phyloP scores from a whole-genome alignment of 2,888 invertebrate species.

The Drosophila monieri region DNA sequence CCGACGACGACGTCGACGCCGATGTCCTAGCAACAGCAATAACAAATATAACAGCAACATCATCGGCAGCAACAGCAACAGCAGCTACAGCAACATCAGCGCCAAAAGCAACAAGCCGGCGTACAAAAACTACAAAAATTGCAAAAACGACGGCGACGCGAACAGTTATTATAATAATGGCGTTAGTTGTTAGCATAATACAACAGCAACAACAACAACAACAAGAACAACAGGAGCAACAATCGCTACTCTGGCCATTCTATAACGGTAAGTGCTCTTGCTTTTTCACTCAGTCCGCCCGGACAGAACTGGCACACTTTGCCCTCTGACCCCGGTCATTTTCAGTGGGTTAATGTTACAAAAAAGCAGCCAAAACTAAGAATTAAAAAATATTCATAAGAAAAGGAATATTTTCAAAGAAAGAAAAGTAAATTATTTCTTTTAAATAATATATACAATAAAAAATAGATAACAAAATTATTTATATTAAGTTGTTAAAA shows the following conservation, averaged over 20 bases:
- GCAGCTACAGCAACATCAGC: conserved; percentile 13
- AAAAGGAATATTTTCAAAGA: background rate
- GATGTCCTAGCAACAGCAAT: conserved; percentile 38
- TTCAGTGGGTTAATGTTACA: background rate
- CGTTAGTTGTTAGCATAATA: conserved; percentile 71
- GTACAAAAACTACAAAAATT: conserved; percentile 18
- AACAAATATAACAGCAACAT: conserved; percentile 20
- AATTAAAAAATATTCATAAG: background rate
- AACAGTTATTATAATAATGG: conserved; percentile 68
- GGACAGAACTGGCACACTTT: conserved; percentile 18
- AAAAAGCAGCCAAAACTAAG: background rate
- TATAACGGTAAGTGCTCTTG: conserved; percentile 63
- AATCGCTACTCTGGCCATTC: conserved; percentile 52
- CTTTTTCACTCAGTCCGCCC: conserved; percentile 7
- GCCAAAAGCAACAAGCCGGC: conserved; percentile 1
- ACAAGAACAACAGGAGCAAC: conserved; percentile 23
- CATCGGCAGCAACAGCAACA: conserved; percentile 28
- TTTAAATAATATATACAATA: background rate
- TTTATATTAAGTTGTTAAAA: background rate
- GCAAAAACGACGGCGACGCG: conserved; percentile 39
- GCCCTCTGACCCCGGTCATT: conserved; percentile 19
- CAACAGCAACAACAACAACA: conserved; percentile 50
- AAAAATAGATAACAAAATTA: background rate
- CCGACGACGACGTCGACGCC: conserved; percentile 47
- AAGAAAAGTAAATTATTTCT: background rate